Conservation (phyloP, 2,797 vertebrate species). For the Lateolabrax maculatus region DNA sequence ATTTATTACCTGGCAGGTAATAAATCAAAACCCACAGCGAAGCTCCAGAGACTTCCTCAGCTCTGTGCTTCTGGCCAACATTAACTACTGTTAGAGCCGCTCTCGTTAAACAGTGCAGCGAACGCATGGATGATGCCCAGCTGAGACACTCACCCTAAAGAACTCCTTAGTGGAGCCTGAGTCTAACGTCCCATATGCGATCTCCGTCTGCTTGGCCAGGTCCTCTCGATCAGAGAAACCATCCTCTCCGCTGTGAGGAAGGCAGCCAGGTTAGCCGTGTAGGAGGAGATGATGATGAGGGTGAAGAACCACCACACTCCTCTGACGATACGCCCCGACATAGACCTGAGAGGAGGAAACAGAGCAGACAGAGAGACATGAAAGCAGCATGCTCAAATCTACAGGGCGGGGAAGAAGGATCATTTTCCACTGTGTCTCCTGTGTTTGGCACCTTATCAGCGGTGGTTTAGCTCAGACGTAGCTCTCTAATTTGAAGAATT, state of each 20-base stretch:
- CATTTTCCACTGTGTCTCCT: not conserved
- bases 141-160: constrained; percentile 92
- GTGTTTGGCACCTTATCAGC: not conserved
- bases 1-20: constrained; percentile 58
- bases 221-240: constrained; percentile 99
- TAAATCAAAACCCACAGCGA: constrained; percentile 46
- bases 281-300: constrained; percentile 99
- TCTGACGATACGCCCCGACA: constrained; percentile 97
- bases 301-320: constrained; percentile 99
- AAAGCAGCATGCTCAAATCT: constrained; percentile 49
- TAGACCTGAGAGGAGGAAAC: constrained; percentile 86
- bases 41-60: constrained; percentile 32
- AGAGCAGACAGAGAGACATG: constrained; percentile 48
- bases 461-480: not conserved
- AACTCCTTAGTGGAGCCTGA: constrained; percentile 99
- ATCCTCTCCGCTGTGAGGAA: constrained; percentile 99
- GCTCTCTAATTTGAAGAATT: not conserved
- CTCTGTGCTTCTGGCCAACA: constrained; percentile 33
- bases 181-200: constrained; percentile 98
- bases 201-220: constrained; percentile 98
- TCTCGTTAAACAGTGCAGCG: constrained; percentile 9
- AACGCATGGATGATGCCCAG: constrained; percentile 26
- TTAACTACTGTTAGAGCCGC: constrained; percentile 21
- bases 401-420: constrained; percentile 3
- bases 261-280: constrained; percentile 98